These are phyloP conservation scores for Euschistus heros DNA, from an alignment of 1,140 invertebrate genomes.

Conservation along the genomic window DNA sequence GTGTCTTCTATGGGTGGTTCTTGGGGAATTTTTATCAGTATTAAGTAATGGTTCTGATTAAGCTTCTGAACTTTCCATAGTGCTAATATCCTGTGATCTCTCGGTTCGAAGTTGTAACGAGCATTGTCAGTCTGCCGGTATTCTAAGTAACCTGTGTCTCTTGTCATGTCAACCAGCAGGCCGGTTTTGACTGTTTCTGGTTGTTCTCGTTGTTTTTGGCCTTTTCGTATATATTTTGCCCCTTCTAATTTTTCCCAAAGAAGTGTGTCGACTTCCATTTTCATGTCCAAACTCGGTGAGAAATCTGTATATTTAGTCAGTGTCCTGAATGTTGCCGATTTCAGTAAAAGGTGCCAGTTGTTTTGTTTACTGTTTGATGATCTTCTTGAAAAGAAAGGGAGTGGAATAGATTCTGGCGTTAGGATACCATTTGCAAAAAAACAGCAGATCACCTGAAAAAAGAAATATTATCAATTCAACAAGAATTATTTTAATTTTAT, in stretches of 20 bases:
- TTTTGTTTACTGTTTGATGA: not conserved
- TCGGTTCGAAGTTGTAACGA: slow-evolving; percentile 13
- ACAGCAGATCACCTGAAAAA: not conserved
- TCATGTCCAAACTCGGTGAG: slow-evolving; percentile 27
- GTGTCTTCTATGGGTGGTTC: slow-evolving; percentile 22
- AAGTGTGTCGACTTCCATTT: slow-evolving; percentile 25
- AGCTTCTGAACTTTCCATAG: slow-evolving; percentile 26
- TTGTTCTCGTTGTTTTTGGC: not conserved
- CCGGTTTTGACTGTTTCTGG: slow-evolving; percentile 4
- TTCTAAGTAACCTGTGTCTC: slow-evolving; percentile 21
- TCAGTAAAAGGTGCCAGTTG: slow-evolving; percentile 26
- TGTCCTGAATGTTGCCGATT: slow-evolving; percentile 27
- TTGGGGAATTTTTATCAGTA: slow-evolving; percentile 26
- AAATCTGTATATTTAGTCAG: slow-evolving; percentile 26
- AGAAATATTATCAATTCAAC: not conserved
- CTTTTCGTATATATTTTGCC: slow-evolving; percentile 17
- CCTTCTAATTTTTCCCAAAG: slow-evolving; percentile 26
- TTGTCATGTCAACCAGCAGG: not conserved
- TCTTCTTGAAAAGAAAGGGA: not conserved
- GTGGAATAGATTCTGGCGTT: not conserved
- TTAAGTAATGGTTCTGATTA: slow-evolving; percentile 22
- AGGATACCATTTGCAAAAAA: not conserved
- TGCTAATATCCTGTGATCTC: slow-evolving; percentile 21
- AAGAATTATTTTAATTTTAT: not conserved
- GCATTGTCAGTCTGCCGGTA: slow-evolving; percentile 23